phyloP scores from a whole-genome alignment of 2,888 invertebrate species.

The Pseudolycoriella hygida region DNA sequence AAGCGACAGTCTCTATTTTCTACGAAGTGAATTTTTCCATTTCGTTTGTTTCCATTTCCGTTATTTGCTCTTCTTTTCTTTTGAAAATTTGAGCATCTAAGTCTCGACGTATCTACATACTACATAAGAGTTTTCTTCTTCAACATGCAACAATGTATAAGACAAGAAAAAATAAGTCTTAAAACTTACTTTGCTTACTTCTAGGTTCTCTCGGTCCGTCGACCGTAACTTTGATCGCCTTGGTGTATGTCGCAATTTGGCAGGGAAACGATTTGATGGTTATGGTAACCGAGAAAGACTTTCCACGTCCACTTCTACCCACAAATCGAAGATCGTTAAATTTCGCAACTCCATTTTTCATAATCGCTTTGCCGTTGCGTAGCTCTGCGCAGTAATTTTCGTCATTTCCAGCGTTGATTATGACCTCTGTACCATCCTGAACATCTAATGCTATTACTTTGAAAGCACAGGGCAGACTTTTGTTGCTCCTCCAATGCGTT shows the following conservation, averaged over 20 bases:
- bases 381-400: conserved; percentile 94
- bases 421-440: conserved; percentile 84
- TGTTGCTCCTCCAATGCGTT: conserved; percentile 94
- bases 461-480: conserved; percentile 89
- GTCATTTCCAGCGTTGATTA: conserved; percentile 91
- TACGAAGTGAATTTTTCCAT: too few species aligned
- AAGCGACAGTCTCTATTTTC: too few species aligned
- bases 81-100: too few species aligned
- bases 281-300: conserved; percentile 89
- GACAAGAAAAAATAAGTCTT: background rate
- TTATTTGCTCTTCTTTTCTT: too few species aligned
- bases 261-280: conserved; percentile 54
- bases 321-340: conserved; percentile 98
- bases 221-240: conserved; percentile 98
- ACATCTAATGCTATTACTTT: conserved; percentile 89
- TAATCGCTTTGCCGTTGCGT: conserved; percentile 80
- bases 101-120: too few species aligned
- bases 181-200: conserved; percentile 84
- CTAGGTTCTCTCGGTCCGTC: conserved; percentile 96
- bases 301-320: conserved; percentile 91
- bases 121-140: too few species aligned
- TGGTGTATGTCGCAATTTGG: conserved; percentile 84
- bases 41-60: too few species aligned
- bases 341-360: conserved; percentile 96
- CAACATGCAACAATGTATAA: too few species aligned